These are phyloP conservation scores for Arctocebus calabarensis DNA, from an alignment of 2,797 vertebrate genomes.

Conservation along the genomic window DNA sequence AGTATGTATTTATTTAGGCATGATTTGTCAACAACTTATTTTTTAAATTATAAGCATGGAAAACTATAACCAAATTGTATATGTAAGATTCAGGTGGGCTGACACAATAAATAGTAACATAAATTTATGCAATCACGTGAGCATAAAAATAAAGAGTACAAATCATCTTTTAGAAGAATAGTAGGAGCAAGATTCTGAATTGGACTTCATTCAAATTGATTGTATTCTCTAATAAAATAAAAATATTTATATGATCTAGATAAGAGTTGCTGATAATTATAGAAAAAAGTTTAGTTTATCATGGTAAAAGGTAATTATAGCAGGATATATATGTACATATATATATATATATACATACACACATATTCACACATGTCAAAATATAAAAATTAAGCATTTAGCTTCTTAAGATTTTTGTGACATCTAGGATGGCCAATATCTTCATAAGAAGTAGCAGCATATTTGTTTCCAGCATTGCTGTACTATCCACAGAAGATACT, in stretches of 20 bases:
- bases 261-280: background rate
- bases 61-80: conserved; percentile 64
- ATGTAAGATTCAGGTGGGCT: conserved; percentile 49
- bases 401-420: background rate
- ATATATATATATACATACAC: background rate
- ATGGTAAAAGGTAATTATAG: background rate
- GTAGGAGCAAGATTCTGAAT: background rate
- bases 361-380: background rate
- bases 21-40: conserved; percentile 73
- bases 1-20: conserved; percentile 76
- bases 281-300: background rate
- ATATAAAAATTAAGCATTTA: background rate
- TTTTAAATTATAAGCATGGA: conserved; percentile 73
- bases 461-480: background rate
- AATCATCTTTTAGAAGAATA: conserved; percentile 13
- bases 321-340: background rate
- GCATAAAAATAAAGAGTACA: conserved; percentile 24
- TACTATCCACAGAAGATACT: background rate
- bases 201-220: conserved; percentile 31
- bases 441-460: background rate
- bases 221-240: background rate
- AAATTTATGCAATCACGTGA: background rate
- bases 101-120: conserved; percentile 1
- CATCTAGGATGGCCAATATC: background rate
- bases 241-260: background rate